Evolutionary conservation across 37 sponge, comb jelly and placozoan genomes (phyloP), one percentile per base, ranked within the genome.

Genomic region (Aplysina aerophoba): DNA sequence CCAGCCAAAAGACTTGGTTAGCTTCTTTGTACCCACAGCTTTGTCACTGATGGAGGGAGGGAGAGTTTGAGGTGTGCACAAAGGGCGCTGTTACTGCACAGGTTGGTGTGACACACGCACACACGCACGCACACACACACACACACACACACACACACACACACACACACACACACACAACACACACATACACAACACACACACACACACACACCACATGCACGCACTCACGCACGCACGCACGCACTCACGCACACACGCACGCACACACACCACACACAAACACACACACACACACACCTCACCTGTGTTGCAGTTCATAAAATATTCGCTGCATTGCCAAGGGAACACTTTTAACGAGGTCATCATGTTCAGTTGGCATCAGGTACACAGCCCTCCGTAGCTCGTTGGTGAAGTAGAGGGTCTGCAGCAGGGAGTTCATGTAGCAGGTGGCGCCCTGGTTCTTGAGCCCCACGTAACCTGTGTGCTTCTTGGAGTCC

Each of bases 371-470:
- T 39, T 98, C 97, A 33, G 99, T 96, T 5, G 99, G 99, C 93
- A 98, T 92, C 86, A 88, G 92, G 68, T 98, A 98, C 33, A 98
- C 99, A 53, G 99, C 97, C 92, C 89, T 92, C 69, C 99, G 89
- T 60, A 98, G 93, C 86, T 92, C 89, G 53, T 83, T 90, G 56
- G 97, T 95, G 88, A 92, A 98, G 95, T 89, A 98, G 38, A 98
- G 87, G 0, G 97, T 96, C 80, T 98, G 99, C 21, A 98, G 84
- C n/a, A 98, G 84, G 2, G 99, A 98, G 89, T 94, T 98, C 99
- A 98, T 98, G 88, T 98, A 98, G 84, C 99, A 98, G 31, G 99
- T 98, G 38, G 99, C 99, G 8, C 99, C 99, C 44, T 98, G 99
- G 83, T 98, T 98, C 85, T 95, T 94, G 35, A 98, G 83, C 34